Conservation (phyloP, 2,888 invertebrate genomes). For the Tholera decimalis region DNA sequence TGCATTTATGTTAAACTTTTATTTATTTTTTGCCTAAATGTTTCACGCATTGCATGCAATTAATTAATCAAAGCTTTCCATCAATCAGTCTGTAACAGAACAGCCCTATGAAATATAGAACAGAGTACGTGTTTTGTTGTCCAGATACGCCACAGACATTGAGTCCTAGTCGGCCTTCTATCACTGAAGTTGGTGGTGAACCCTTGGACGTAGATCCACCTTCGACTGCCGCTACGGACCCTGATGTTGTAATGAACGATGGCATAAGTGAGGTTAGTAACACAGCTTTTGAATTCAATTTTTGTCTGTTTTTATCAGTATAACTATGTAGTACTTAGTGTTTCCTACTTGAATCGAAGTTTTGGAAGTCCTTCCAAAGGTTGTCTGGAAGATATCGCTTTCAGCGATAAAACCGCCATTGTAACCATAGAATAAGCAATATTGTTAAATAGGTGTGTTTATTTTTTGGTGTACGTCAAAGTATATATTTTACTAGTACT, state of each 20-base stretch:
- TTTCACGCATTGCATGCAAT: too few species aligned
- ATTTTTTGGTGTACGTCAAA: too few species aligned
- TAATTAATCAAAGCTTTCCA: background rate
- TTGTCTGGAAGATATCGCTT: too few species aligned
- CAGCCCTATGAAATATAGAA: slow-evolving; percentile 22
- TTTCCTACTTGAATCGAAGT: too few species aligned
- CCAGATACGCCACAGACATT: slow-evolving; percentile 86
- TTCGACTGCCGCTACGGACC: slow-evolving; percentile 74
- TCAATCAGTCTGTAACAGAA: slow-evolving; percentile 6
- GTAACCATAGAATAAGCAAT: too few species aligned
- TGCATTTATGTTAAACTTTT: background rate
- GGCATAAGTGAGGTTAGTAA: slow-evolving; percentile 83
- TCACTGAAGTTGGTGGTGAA: slow-evolving; percentile 71
- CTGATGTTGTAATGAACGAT: slow-evolving; percentile 87
- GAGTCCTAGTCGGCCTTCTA: slow-evolving; percentile 78
- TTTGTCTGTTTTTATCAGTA: too few species aligned
- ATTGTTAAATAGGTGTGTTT: too few species aligned
- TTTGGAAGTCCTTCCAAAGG: too few species aligned
- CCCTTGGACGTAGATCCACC: slow-evolving; percentile 84
- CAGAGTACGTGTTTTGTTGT: slow-evolving; percentile 25
- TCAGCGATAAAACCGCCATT: too few species aligned
- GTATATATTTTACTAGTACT: too few species aligned
- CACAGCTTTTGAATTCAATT: too few species aligned
- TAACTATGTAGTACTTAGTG: too few species aligned
- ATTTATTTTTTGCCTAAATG: background rate